A percentile compares a stretch with the other conserved stretches of the same genome.
These are phyloP conservation scores for Cephus pygmeus DNA, from an alignment of 2,888 invertebrate species.

Conservation along the genomic window DNA sequence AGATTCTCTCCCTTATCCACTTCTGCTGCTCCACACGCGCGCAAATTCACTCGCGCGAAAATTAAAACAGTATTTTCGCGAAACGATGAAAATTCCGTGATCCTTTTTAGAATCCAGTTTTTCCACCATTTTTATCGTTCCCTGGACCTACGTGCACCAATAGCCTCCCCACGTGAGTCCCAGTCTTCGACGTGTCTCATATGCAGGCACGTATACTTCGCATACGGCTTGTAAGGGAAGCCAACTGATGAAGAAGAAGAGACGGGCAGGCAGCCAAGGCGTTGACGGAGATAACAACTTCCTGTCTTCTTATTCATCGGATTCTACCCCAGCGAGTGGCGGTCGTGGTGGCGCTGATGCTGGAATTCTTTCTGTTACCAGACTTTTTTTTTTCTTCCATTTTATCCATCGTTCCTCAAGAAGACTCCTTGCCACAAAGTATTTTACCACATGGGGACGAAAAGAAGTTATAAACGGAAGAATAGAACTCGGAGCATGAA, in stretches of 20 bases:
- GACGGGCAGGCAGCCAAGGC: not conserved
- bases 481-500: not conserved
- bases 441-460: not conserved
- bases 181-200: not conserved
- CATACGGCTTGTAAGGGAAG: not conserved
- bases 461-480: not conserved
- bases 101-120: not conserved
- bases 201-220: not conserved
- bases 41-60: not conserved
- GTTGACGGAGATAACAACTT: not conserved
- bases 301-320: not conserved
- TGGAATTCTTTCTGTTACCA: not conserved
- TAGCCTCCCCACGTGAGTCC: not conserved
- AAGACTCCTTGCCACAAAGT: not conserved
- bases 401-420: not conserved
- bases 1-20: conserved; percentile 33
- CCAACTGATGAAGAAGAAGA: not conserved
- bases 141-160: not conserved
- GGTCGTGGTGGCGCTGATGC: not conserved
- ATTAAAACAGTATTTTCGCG: not conserved
- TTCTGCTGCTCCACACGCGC: not conserved
- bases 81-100: not conserved
- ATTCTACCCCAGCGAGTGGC: not conserved
- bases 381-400: not conserved
- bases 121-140: not conserved